These are phyloP conservation scores for Drosophila nannoptera DNA, from an alignment of 1,140 invertebrate genomes.

Conservation along the genomic window DNA sequence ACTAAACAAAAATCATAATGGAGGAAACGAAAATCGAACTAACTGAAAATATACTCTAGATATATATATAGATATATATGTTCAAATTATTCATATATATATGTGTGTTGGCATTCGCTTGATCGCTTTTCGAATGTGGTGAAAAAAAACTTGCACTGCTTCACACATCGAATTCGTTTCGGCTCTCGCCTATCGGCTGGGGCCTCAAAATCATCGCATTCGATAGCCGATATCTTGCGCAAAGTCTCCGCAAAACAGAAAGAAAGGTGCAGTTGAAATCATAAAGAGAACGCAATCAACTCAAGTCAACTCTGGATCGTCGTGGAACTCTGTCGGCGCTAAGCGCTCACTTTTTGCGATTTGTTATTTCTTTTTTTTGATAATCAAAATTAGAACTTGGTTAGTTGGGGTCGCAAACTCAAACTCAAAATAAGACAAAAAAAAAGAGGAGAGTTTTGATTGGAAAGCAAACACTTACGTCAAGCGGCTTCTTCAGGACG, in stretches of 20 bases:
- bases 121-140: constrained; percentile 49
- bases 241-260: constrained; percentile 37
- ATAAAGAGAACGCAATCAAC: constrained; percentile 49
- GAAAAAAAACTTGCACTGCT: constrained; percentile 78
- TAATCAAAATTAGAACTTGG: constrained; percentile 55
- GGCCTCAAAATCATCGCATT: neutral
- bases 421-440: constrained; percentile 29
- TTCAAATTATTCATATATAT: constrained; percentile 10
- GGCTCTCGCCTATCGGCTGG: constrained; percentile 2
- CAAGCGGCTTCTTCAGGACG: constrained; percentile 93
- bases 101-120: neutral
- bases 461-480: constrained; percentile 88
- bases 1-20: constrained; percentile 67
- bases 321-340: constrained; percentile 28
- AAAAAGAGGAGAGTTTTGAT: neutral
- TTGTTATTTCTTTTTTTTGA: constrained; percentile 43
- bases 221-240: constrained; percentile 13
- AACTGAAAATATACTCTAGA: constrained; percentile 13
- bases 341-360: constrained; percentile 30
- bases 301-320: constrained; percentile 14
- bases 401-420: constrained; percentile 61
- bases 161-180: constrained; percentile 50
- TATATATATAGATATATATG: constrained; percentile 6
- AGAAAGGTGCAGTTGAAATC: constrained; percentile 70
- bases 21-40: constrained; percentile 29